Evolutionary conservation across 2,113 vertebrate species (phyloP).

Genomic region (Pachycephala philippinensis): DNA sequence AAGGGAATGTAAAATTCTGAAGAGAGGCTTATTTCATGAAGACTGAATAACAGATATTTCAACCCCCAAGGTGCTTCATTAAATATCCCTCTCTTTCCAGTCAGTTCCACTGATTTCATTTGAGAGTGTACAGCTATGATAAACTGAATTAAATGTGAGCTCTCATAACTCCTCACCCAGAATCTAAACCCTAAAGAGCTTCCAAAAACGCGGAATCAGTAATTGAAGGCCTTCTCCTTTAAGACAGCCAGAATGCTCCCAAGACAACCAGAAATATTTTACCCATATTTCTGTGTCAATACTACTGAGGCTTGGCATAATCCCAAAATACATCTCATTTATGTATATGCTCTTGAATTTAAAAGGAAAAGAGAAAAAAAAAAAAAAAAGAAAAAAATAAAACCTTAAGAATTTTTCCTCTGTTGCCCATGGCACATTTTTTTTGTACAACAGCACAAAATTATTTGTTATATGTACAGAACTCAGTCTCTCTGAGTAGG

Average conservation of each 20-base stretch:
- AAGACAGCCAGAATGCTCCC: not conserved
- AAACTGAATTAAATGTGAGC: conserved; percentile 25
- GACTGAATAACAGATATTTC: not conserved
- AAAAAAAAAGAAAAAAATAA: not conserved
- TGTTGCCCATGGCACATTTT: rapidly evolving
- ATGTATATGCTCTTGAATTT: not conserved
- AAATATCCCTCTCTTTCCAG: not conserved
- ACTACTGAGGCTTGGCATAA: not conserved
- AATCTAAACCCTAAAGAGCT: not conserved
- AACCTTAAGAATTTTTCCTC: not conserved
- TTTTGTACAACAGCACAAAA: not conserved
- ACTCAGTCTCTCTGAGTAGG: not conserved
- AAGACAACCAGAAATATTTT: not conserved
- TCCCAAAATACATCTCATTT: not conserved
- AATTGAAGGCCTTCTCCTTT: not conserved
- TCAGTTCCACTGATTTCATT: conserved; percentile 4
- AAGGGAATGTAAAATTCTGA: not conserved
- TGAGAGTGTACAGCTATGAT: not conserved
- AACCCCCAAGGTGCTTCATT: not conserved
- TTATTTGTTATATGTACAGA: not conserved
- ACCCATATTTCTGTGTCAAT: not conserved
- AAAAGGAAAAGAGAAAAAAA: not conserved
- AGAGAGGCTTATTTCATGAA: not conserved
- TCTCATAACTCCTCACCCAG: not conserved
- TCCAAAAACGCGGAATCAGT: not conserved